Base-by-base conservation (phyloP, 1,140 invertebrate genomes). In the Dendrolimus punctatus region DNA sequence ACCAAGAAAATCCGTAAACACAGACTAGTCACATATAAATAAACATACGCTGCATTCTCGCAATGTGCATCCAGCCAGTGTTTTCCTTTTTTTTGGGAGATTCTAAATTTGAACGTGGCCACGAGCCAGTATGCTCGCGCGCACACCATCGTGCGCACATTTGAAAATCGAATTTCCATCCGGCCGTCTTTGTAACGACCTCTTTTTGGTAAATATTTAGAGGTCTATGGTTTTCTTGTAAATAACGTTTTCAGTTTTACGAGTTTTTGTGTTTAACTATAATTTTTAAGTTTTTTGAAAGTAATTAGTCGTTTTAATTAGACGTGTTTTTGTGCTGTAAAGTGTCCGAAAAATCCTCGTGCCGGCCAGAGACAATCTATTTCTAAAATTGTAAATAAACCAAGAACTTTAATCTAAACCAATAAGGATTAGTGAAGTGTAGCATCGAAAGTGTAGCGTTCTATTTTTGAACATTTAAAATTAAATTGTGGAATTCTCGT, bases 71-170 rank as follows among this genome's bases (percentile, higher is more conserved):
- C 67, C 69, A 74, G 64, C 55, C 63, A 64, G 49, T 62, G 55
- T 60, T 66, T 51, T 51, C 40, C 48, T 67, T 73, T 62, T 76
- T 80, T 76, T 78, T 68, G 71, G 70, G 60, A 50, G 68, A 65
- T 68, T 83, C 81, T 85, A 85, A 81, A 63, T 85, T 78, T 71
- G 79, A 70, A 76, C 68, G 72, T 71, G 71, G 73, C 63, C 70
- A 71, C 72, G 70, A 71, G 76, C 76, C 81, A 85, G 81, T 85
- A 59, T 63, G 66, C 48, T 63, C 72, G 66, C 72, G 72, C 58
- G 67, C 74, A 73, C 71, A 60, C 60, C 60, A 57, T 59, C 63
- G 71, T 71, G 68, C 80, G 64, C 71, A 71, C 60, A 63, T 62
- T 57, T 57, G 10, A 53, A 66, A 57, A 51, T 55, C 39, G 47